Evolutionary conservation across 2,888 invertebrate genomes (phyloP).

Genomic region (Cephus runcator): DNA sequence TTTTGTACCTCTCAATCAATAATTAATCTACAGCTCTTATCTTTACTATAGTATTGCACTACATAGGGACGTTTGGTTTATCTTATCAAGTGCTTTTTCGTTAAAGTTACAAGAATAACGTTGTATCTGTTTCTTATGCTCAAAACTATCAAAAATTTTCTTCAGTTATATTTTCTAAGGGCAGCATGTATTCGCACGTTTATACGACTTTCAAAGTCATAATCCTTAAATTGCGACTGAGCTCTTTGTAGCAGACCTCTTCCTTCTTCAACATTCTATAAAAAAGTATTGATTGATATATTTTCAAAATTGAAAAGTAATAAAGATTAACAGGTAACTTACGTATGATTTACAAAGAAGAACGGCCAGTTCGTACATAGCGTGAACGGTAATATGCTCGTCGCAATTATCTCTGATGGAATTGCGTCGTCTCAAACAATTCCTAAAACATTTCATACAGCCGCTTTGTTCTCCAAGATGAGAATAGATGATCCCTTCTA

Average conservation of each 20-base stretch:
- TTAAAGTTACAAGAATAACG: background rate
- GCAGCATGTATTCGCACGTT: slow-evolving; percentile 72
- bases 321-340: slow-evolving; percentile 25
- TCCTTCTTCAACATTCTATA: slow-evolving; percentile 69
- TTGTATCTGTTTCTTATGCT: background rate
- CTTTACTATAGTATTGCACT: background rate
- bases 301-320: background rate
- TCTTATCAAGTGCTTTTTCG: background rate
- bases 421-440: slow-evolving; percentile 48
- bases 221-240: slow-evolving; percentile 71
- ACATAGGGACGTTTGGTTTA: background rate
- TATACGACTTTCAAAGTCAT: slow-evolving; percentile 76
- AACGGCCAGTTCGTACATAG: slow-evolving; percentile 73
- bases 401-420: slow-evolving; percentile 41
- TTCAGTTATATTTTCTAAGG: slow-evolving; percentile 54
- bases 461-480: slow-evolving; percentile 61
- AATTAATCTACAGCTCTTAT: background rate
- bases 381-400: slow-evolving; percentile 73
- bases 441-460: slow-evolving; percentile 46
- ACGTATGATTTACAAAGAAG: slow-evolving; percentile 48
- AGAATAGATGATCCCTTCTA: slow-evolving; percentile 67
- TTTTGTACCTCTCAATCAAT: background rate
- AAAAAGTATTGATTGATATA: slow-evolving; percentile 28
- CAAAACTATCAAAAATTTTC: background rate
- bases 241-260: slow-evolving; percentile 66